Base-by-base conservation (phyloP, 2,113 vertebrate species). In the Gallinago jamesoni region DNA sequence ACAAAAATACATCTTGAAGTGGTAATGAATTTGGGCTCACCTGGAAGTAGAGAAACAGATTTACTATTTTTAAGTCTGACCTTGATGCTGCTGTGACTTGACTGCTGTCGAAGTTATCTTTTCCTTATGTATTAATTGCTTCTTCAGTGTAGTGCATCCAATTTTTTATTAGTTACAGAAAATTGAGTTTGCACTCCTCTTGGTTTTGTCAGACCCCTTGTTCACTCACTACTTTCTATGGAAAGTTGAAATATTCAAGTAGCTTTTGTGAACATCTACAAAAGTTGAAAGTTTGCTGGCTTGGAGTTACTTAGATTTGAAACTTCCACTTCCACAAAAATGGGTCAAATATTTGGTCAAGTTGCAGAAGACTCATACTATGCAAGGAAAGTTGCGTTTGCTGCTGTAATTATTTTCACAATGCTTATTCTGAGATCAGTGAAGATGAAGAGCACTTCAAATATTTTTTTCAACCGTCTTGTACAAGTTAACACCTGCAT, bases 401-500 rank as follows among this genome's bases (percentile, higher is more conserved):
- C 56, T 48, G 35, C 64, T 91, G 20, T 75, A 82, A 69, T 85
- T 90, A 56, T 69, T 94, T 95, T 82, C 1, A 4, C 53, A 67
- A 3, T 62, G 33, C 48, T 87, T 94, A 20, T 90, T 90, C 57
- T 78, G 69, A 90, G 62, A 84, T 87, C 76, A 92, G 1, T 88
- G 60, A 66, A 92, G 63, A 24, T 47, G 73, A 77, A 84, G 9
- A 69, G 41, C 55, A 39, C 52, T 93, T 95, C 63, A 94, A 2
- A 74, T 80, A 30, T 43, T 87, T 89, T 79, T 96, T 93, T 93
- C 24, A 94, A 90, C 85, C 62, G 11, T 73, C 31, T 92, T 80
- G 17, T 74, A 35, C 92, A 94, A 92, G 92, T 96, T 88, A 91
- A 60, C 47, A 84, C 94, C 33, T 90, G 90, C 33, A 9, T 45